Base-by-base conservation (phyloP, 2,113 vertebrate genomes). In the Brachionichthys hirsutus region DNA sequence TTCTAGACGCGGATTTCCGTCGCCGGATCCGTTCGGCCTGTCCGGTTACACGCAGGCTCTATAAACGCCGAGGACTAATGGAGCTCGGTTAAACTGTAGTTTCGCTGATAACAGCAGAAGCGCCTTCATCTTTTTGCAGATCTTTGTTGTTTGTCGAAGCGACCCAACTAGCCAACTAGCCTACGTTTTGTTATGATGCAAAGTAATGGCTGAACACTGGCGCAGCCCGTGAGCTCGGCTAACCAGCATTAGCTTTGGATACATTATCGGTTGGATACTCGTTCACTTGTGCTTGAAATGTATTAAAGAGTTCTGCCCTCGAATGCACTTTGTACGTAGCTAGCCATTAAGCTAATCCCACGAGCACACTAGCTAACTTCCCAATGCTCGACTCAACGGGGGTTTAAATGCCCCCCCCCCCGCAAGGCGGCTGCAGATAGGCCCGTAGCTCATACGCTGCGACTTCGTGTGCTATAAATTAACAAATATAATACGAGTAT, bases 361-460 rank as follows among this genome's bases (percentile, higher is more conserved):
- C 68, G 44, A n/a, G 12, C 53, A 30, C 55, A 16, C 48, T 45
- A 50, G 80, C 86, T 70, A 83, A 84, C 79, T 83, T 79, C 55
- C 62, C 38, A 51, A 35, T 49, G 53, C 57, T 54, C 44, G 41
- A 77, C 61, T 62, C 60, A 67, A 24, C 40, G 70, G 70, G 82
- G 79, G 44, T 88, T 89, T 89, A 89, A 89, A 89, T 88, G 70
- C 64, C 86, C 76, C 82, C 75, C 64, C 86, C 76, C 82, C 75
- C 48, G 77, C 73, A 75, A 82, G 77, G 80, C 59, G 74, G 85
- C 81, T 81, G 54, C 80, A 68, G 43, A 62, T 9, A 79, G 88
- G 83, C 83, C 88, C 66, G 42, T 41, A 12, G 61, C 67, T 60
- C 24, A 22, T 55, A 24, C 34, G 42, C 69, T 19, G 34, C 40